Evolutionary conservation across 2,113 vertebrate genomes (phyloP).

Genomic region (Rana temporaria): DNA sequence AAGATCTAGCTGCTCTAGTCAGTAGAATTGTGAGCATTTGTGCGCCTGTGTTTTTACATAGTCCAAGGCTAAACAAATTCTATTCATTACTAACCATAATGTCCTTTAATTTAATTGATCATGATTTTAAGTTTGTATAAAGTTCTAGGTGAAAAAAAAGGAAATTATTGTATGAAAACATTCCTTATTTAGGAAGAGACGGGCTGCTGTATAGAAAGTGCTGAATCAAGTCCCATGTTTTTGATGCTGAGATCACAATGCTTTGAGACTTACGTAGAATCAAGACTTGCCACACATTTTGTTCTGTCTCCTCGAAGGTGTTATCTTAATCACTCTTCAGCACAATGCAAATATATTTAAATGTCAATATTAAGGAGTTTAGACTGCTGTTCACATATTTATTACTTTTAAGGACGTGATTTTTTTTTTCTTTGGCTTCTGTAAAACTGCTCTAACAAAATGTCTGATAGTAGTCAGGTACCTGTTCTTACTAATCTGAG

Average conservation of each 20-base stretch:
- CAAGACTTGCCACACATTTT: constrained; percentile 70
- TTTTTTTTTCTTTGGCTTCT: constrained; percentile 78
- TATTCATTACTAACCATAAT: constrained; percentile 87
- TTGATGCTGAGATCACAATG: constrained; percentile 82
- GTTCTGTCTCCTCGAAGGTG: constrained; percentile 68
- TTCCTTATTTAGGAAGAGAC: constrained; percentile 95
- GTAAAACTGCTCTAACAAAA: constrained; percentile 78
- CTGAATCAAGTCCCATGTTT: constrained; percentile 79
- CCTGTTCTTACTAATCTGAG: constrained; percentile 24
- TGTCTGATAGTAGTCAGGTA: constrained; percentile 51
- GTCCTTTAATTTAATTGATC: constrained; percentile 90
- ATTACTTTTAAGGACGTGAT: constrained; percentile 76
- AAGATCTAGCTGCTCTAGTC: constrained; percentile 94
- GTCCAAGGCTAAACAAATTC: constrained; percentile 91
- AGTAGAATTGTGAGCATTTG: constrained; percentile 80
- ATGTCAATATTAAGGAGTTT: constrained; percentile 83
- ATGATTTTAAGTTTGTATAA: constrained; percentile 94
- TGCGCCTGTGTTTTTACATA: constrained; percentile 79
- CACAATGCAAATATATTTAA: constrained; percentile 83
- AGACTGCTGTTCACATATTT: constrained; percentile 88
- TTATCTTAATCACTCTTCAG: constrained; percentile 77
- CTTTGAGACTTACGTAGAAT: constrained; percentile 75
- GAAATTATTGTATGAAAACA: constrained; percentile 91
- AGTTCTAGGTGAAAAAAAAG: constrained; percentile 77
- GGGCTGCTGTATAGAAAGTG: constrained; percentile 93